Evolutionary conservation across 35 echinoderm and acorn worm genomes (phyloP).

Genomic region (Lytechinus variegatus): DNA sequence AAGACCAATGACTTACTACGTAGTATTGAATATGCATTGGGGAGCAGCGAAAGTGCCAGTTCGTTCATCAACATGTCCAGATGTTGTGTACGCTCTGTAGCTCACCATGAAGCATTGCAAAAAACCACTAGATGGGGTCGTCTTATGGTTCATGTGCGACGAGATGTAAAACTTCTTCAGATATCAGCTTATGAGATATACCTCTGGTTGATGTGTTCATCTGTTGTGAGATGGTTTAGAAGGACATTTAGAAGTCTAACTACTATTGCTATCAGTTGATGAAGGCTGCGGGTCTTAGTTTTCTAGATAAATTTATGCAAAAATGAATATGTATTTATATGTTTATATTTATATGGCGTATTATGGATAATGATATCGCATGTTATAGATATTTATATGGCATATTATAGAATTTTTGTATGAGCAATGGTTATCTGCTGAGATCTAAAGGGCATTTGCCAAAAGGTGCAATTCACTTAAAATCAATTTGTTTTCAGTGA

Average conservation of each 20-base stretch:
- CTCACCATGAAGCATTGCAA: conserved; percentile 64
- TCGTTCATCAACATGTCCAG: conserved; percentile 99
- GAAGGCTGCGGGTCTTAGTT: neutral
- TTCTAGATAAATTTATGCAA: neutral
- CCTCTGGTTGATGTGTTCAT: conserved; percentile 60
- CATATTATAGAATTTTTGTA: too few species aligned
- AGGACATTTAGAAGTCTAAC: conserved; percentile 28
- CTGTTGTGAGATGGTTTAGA: conserved; percentile 39
- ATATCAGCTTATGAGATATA: conserved; percentile 85
- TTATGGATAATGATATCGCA: too few species aligned
- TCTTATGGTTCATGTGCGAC: conserved; percentile 41
- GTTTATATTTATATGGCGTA: too few species aligned
- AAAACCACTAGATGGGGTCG: conserved; percentile 58
- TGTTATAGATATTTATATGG: too few species aligned
- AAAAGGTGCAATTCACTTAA: too few species aligned
- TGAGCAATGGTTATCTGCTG: too few species aligned
- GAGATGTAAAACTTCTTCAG: conserved; percentile 63
- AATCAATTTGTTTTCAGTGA: too few species aligned
- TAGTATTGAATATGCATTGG: conserved; percentile 81
- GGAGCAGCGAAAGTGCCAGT: conserved; percentile 80
- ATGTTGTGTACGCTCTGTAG: conserved; percentile 88
- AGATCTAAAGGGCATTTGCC: too few species aligned
- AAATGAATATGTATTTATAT: neutral
- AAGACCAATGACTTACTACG: conserved; percentile 98
- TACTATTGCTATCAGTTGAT: conserved; percentile 18